Evolutionary conservation across 2,888 invertebrate species (phyloP).

Genomic region (Neoaliturus tenellus): DNA sequence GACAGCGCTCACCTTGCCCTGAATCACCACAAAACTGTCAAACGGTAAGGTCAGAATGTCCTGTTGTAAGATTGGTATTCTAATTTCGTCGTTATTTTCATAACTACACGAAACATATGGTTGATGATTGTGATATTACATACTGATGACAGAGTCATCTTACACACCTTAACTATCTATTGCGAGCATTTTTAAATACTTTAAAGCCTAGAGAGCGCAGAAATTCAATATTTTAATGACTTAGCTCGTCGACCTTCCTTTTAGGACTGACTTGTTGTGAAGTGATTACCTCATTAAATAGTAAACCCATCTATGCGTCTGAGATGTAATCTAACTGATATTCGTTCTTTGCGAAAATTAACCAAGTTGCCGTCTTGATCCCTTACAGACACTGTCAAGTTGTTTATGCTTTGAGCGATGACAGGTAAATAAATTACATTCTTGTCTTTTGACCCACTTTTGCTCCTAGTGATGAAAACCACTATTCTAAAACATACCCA

Average conservation of each 20-base stretch:
- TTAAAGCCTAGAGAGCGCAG: neutral
- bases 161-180: neutral
- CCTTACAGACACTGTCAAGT: neutral
- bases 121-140: conserved; percentile 10
- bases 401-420: neutral
- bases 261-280: neutral
- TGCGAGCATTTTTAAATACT: neutral
- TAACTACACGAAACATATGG: neutral
- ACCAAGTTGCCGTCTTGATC: neutral
- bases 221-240: neutral
- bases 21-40: neutral
- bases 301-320: neutral
- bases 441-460: neutral
- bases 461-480: neutral
- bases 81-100: conserved; percentile 10
- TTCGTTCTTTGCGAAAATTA: neutral
- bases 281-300: neutral
- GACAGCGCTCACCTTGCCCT: neutral
- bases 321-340: neutral
- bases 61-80: neutral
- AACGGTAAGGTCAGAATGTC: neutral
- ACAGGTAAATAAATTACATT: conserved; percentile 13
- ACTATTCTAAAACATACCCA: conserved; percentile 69
- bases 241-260: neutral
- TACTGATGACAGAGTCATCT: neutral